Conservation (phyloP, 2,113 vertebrate genomes). For the Electrona antarctica region DNA sequence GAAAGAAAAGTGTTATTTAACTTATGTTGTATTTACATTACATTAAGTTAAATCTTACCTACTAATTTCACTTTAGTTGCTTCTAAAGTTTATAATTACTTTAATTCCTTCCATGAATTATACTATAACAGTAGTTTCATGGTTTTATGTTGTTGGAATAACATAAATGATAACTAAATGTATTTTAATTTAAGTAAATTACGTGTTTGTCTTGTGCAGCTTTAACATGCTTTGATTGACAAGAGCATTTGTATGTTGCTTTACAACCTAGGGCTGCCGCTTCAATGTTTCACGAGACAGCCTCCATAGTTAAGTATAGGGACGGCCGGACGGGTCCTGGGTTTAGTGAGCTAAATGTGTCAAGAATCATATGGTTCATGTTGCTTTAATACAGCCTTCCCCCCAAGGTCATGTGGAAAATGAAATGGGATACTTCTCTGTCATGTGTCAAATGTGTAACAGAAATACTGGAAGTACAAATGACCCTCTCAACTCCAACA, state of each 20-base stretch:
- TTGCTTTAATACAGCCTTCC: conserved; percentile 43
- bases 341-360: conserved; percentile 17
- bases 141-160: conserved; percentile 4
- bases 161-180: conserved; percentile 14
- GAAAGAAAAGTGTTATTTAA: background rate
- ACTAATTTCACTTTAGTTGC: no score
- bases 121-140: background rate
- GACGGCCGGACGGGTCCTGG: conserved; percentile 6
- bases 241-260: conserved; percentile 51
- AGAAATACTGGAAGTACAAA: conserved; percentile 16
- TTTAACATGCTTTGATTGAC: conserved; percentile 63
- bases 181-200: background rate
- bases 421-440: conserved; percentile 52
- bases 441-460: conserved; percentile 43
- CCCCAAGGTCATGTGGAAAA: conserved; percentile 64
- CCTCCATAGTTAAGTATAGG: conserved; percentile 27
- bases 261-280: conserved; percentile 30
- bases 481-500: background rate
- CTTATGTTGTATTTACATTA: background rate
- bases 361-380: conserved; percentile 29
- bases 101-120: conserved; percentile 1
- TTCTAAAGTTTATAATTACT: background rate
- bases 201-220: conserved; percentile 12
- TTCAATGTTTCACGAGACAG: conserved; percentile 13
- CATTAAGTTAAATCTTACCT: no score